Base-by-base conservation (phyloP, 2,888 invertebrate genomes). In the Drosophila conformis region DNA sequence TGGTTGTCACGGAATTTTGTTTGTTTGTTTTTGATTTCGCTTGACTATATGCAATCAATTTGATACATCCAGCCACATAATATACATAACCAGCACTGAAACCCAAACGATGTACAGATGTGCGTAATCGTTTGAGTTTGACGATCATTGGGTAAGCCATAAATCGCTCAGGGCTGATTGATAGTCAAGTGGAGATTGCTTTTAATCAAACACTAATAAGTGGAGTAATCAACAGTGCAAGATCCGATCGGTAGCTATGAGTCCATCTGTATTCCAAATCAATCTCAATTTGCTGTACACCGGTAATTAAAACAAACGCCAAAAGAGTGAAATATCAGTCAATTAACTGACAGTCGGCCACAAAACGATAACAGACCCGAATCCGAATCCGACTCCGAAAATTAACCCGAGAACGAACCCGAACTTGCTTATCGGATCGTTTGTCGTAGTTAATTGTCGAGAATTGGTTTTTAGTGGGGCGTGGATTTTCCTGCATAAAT, bases 131-230 rank as follows among this genome's bases (percentile, higher is more conserved):
- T 25, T 29, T 46, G 31, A 38, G 48, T 31, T 36, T 54, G 52
- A 29, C 78, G 61, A 67, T 69, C 57, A 33, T 51, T 64, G 46
- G 46, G 27, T 61, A 29, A 54, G 63, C 62, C 36, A 61, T 67
- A 69, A 67, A 38, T 10, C 51, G 40, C 70, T 79, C 76, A 79
- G 49, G 71, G 74, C 73, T 86, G 84, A 78, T 89, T 86, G 70
- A 69, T 75, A 90, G 76, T 89, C 87, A 56, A 89, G 81, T 89
- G 81, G 68, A 64, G 53, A 61, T 57, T 60, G 62, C 27, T 54
- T 73, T 75, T 84, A 85, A 78, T 81, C 79, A 77, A 82, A 76
- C 72, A 82, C 59, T 71, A 66, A 66, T 86, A 79, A 90, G 87
- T 87, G 84, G 76, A 74, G 73, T 81, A 89, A 87, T 87, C 87